A percentile compares a stretch with the other conserved stretches of the same genome.
phyloP scores from a whole-genome alignment of 2,113 vertebrate genomes.

The Passer domesticus region DNA sequence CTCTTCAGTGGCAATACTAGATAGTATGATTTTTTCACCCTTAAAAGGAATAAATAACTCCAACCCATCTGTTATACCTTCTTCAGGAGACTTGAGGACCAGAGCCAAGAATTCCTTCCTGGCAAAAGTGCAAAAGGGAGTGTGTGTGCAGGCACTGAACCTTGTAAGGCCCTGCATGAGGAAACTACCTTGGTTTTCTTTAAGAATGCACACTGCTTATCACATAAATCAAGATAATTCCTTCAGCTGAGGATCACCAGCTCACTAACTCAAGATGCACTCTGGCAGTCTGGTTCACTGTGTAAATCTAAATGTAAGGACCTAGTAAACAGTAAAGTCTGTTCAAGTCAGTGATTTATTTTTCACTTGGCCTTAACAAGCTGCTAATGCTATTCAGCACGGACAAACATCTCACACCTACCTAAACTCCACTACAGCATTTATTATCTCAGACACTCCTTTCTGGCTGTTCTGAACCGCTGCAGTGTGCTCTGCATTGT shows the following conservation, averaged over 20 bases:
- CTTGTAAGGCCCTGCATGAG: not conserved
- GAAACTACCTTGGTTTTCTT: not conserved
- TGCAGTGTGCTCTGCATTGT: not conserved
- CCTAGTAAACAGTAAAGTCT: not conserved
- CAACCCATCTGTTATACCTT: not conserved
- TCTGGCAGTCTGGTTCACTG: not conserved
- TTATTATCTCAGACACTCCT: not conserved
- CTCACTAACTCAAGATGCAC: not conserved
- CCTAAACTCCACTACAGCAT: not conserved
- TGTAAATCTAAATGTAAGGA: slow-evolving; percentile 7
- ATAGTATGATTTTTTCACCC: not conserved
- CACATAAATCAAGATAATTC: not conserved
- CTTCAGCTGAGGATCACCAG: not conserved
- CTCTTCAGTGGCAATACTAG: not conserved
- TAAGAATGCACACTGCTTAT: not conserved
- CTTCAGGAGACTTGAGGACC: not conserved
- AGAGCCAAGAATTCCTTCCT: not conserved
- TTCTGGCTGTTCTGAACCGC: not conserved
- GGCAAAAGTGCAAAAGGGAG: not conserved
- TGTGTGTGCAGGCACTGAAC: not conserved
- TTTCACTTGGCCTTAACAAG: not conserved
- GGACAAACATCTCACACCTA: not conserved
- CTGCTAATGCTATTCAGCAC: not conserved
- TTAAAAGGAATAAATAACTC: not conserved
- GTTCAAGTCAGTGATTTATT: slow-evolving; percentile 25